Conservation (phyloP, 2,113 vertebrate genomes). For the Trichechus manatus region DNA sequence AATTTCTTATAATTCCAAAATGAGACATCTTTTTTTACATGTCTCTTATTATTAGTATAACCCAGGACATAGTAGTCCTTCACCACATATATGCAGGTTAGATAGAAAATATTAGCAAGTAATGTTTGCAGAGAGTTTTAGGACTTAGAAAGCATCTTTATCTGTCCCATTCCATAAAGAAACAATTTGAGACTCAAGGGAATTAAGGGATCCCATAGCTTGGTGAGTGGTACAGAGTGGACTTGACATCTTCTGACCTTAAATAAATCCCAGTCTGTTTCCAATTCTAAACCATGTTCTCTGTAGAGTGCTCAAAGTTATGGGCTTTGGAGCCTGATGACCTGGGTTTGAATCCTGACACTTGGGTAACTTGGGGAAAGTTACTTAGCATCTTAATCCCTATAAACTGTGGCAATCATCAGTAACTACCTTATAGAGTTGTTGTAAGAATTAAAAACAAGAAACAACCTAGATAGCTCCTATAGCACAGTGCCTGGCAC, state of each 20-base stretch:
- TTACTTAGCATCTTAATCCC: not conserved
- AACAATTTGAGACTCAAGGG: not conserved
- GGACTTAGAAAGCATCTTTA: slow-evolving; percentile 4
- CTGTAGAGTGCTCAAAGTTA: not conserved
- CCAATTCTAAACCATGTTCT: not conserved
- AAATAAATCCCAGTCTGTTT: slow-evolving; percentile 38
- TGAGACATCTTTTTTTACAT: not conserved
- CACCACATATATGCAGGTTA: not conserved
- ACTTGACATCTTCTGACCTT: not conserved
- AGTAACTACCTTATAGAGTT: not conserved
- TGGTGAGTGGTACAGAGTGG: not conserved
- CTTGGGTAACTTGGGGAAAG: not conserved
- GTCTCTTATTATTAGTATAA: slow-evolving; percentile 24
- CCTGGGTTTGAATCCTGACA: not conserved
- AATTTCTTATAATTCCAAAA: slow-evolving; percentile 59
- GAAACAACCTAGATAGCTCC: not conserved
- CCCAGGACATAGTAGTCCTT: not conserved
- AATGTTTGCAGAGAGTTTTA: slow-evolving; percentile 27
- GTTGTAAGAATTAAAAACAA: not conserved
- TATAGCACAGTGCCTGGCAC: not conserved
- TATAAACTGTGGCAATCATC: not conserved
- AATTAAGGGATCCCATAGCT: not conserved
- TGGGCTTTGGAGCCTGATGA: slow-evolving; percentile 15
- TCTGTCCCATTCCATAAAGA: slow-evolving; percentile 10
- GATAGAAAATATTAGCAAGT: slow-evolving; percentile 8